Base-by-base conservation (phyloP, 30 jellyfish, hydroid and myxozoan genomes). In the Aurelia sp. region DNA sequence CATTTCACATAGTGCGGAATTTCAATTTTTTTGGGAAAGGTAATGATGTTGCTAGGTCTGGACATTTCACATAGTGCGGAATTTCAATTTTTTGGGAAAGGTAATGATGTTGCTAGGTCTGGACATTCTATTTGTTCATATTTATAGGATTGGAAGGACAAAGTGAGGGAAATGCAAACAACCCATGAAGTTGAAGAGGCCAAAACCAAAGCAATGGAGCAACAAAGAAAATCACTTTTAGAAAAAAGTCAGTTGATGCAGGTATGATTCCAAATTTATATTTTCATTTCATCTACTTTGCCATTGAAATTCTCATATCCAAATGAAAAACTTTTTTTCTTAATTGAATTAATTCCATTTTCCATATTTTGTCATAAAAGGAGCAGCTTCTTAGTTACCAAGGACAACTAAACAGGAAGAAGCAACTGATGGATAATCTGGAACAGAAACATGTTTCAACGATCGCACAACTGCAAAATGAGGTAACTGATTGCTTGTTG, bases 161-260 rank as follows among this genome's bases (percentile, higher is more conserved):
- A 86, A 52, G 76, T 75, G 15, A 66, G 64, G 47, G 79, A 68
- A 41, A 22, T 86, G 23, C 72, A 86, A 27, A 68, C 69, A 0
- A 57, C 57, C 5, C 47, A 76, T 11, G 75, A 60, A 23, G 65
- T 60, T 9, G 67, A 52, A 31, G 60, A 66, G 60, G 79, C 73
- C 18, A 86, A 86, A 76, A 20, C 78, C n/a, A 70, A 66, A 33
- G 82, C 71, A 53, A 66, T 86, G 89, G 96, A 86, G 30, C 90
- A 76, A 31, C 82, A 65, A 15, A 75, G 96, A 63, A 77, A 50
- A 66, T 47, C 96, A 4, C 63, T 76, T 9, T 40, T 86, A 15
- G 96, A 86, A 52, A 86, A 86, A 68, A 62, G 89, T 76, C 90
- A 86, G 67, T 11, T 76, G 11, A 86, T 86, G 96, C 96, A 86